phyloP scores from a whole-genome alignment of 2,888 invertebrate genomes.

The Drosophila aldrichi region DNA sequence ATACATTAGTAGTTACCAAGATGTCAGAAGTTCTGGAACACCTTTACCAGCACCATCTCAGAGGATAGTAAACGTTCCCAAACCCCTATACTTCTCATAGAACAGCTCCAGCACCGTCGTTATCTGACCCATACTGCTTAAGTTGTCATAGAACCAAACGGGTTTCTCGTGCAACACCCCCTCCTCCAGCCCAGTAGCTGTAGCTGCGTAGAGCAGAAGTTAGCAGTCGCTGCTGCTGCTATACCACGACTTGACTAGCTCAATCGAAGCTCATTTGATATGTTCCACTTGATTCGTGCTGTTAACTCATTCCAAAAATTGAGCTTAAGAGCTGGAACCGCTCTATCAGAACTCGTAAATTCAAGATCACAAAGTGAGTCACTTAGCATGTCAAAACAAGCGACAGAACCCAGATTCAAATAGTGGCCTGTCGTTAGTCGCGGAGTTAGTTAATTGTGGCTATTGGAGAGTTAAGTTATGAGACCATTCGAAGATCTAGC shows the following conservation, averaged over 20 bases:
- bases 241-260: neutral
- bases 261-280: neutral
- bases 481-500: conserved; percentile 36
- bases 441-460: conserved; percentile 65
- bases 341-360: conserved; percentile 65
- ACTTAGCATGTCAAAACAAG: conserved; percentile 74
- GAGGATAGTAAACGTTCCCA: conserved; percentile 75
- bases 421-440: conserved; percentile 14
- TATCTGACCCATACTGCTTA: conserved; percentile 63
- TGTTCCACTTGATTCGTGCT: neutral
- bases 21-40: conserved; percentile 83
- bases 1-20: conserved; percentile 82
- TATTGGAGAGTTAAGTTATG: conserved; percentile 64
- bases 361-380: conserved; percentile 50
- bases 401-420: conserved; percentile 37
- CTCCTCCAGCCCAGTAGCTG: conserved; percentile 68
- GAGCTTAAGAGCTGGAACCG: conserved; percentile 15
- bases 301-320: neutral
- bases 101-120: conserved; percentile 56
- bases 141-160: conserved; percentile 64
- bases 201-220: conserved; percentile 37
- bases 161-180: conserved; percentile 70
- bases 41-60: conserved; percentile 81
- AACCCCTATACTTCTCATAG: conserved; percentile 76
- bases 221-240: neutral